Conservation (phyloP, 2,888 invertebrate genomes). For the Tholera decimalis region DNA sequence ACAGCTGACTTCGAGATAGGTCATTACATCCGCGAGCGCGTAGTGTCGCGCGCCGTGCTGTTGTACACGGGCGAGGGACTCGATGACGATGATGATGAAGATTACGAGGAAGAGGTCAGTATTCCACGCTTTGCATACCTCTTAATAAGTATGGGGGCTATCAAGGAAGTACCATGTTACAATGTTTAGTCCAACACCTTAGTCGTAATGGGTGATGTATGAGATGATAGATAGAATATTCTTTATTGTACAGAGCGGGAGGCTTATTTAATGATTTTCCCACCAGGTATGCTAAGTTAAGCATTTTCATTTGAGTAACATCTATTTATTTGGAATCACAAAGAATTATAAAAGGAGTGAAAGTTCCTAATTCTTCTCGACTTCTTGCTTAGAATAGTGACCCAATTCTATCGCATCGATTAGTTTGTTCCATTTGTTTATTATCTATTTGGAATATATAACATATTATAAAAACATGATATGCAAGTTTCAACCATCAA, state of each 20-base stretch:
- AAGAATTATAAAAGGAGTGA: too few relatives aligned
- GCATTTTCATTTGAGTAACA: too few relatives aligned
- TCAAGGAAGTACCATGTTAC: slow-evolving; percentile 44
- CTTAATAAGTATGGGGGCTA: slow-evolving; percentile 13
- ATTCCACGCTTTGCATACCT: slow-evolving; percentile 16
- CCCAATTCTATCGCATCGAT: neutral
- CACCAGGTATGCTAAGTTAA: too few relatives aligned
- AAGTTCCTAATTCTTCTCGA: neutral
- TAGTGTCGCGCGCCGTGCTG: slow-evolving; percentile 99
- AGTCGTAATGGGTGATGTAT: neutral
- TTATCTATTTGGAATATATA: too few relatives aligned
- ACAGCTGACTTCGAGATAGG: slow-evolving; percentile 99
- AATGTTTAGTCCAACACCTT: neutral
- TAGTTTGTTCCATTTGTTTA: neutral
- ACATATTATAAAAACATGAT: too few relatives aligned
- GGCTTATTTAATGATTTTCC: too few relatives aligned
- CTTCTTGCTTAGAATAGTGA: neutral
- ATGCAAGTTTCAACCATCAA: too few relatives aligned
- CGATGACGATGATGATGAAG: slow-evolving; percentile 95
- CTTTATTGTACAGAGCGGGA: too few relatives aligned
- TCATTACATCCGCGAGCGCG: slow-evolving; percentile 98
- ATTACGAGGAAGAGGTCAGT: slow-evolving; percentile 92
- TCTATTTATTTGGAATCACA: neutral
- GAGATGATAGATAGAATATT: too few relatives aligned
- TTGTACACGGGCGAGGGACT: slow-evolving; percentile 98